Conservation (phyloP, 2,797 vertebrate genomes). For the Dryobates pubescens region DNA sequence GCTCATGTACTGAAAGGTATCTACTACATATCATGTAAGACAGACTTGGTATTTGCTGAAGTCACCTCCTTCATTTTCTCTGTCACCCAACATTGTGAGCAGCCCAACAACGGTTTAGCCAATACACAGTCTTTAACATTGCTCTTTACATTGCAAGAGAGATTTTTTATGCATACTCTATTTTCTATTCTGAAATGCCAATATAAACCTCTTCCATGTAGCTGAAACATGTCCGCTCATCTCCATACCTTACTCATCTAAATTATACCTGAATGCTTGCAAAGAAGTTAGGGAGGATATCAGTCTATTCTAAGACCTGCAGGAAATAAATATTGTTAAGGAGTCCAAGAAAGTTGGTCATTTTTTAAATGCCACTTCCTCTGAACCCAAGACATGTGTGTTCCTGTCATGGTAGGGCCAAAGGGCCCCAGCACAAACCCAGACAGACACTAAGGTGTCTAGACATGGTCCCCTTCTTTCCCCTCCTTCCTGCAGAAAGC, state of each 20-base stretch:
- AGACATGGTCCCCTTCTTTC: no score
- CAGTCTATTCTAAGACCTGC: slow-evolving; percentile 25
- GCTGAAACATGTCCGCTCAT: neutral
- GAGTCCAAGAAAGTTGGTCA: no score
- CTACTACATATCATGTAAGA: neutral
- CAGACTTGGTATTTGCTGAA: neutral
- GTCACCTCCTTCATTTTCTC: neutral
- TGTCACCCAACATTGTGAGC: slow-evolving; percentile 15
- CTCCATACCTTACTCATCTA: slow-evolving; percentile 49
- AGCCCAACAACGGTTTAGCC: neutral
- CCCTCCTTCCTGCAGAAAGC: no score
- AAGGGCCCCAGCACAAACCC: no score
- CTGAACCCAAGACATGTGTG: no score
- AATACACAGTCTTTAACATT: neutral
- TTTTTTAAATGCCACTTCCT: no score
- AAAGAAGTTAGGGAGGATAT: slow-evolving; percentile 32
- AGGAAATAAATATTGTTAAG: slow-evolving; percentile 37
- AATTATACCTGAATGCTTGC: slow-evolving; percentile 23
- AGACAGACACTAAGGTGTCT: no score
- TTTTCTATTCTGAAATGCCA: slow-evolving; percentile 43
- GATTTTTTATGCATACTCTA: slow-evolving; percentile 20
- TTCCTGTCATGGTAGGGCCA: no score
- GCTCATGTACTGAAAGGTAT: neutral
- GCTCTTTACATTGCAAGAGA: neutral
- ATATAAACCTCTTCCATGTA: slow-evolving; percentile 14